Evolutionary conservation across 2,888 invertebrate species (phyloP).

Genomic region (Habroteleia sp.): DNA sequence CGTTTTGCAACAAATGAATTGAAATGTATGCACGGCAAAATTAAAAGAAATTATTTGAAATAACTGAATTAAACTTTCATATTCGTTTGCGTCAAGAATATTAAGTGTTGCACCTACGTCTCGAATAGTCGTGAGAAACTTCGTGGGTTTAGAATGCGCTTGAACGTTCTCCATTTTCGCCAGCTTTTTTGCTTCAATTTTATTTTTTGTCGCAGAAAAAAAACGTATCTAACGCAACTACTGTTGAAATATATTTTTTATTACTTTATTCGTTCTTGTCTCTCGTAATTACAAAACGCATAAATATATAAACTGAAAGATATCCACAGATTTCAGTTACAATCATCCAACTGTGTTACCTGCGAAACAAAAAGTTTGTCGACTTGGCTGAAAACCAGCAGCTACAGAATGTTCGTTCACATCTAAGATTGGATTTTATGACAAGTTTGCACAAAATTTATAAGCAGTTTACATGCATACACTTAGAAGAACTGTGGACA

Average conservation of each 20-base stretch:
- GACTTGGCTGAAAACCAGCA: slow-evolving; percentile 14
- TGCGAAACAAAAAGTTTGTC: slow-evolving; percentile 39
- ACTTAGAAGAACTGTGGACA: too few species aligned
- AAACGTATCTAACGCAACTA: slow-evolving; percentile 39
- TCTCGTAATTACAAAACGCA: slow-evolving; percentile 59
- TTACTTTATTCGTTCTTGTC: slow-evolving; percentile 58
- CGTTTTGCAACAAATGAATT: slow-evolving; percentile 4
- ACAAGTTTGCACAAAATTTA: too few species aligned
- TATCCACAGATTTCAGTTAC: slow-evolving; percentile 56
- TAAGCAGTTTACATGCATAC: too few species aligned
- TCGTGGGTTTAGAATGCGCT: slow-evolving; percentile 56
- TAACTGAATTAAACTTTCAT: slow-evolving; percentile 38
- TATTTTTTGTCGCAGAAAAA: slow-evolving; percentile 21
- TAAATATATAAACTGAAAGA: slow-evolving; percentile 57
- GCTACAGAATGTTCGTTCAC: too few species aligned
- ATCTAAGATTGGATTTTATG: too few species aligned
- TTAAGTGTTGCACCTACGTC: slow-evolving; percentile 52
- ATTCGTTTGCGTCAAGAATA: slow-evolving; percentile 33
- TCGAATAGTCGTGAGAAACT: slow-evolving; percentile 45
- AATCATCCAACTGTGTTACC: slow-evolving; percentile 40
- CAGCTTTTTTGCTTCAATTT: too few species aligned
- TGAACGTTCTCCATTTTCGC: background rate
- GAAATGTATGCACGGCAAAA: slow-evolving; percentile 13
- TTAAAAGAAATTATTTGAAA: slow-evolving; percentile 33
- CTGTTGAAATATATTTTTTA: slow-evolving; percentile 61